Base-by-base conservation (phyloP, 2,888 invertebrate genomes). In the Aphodius sticticus region DNA sequence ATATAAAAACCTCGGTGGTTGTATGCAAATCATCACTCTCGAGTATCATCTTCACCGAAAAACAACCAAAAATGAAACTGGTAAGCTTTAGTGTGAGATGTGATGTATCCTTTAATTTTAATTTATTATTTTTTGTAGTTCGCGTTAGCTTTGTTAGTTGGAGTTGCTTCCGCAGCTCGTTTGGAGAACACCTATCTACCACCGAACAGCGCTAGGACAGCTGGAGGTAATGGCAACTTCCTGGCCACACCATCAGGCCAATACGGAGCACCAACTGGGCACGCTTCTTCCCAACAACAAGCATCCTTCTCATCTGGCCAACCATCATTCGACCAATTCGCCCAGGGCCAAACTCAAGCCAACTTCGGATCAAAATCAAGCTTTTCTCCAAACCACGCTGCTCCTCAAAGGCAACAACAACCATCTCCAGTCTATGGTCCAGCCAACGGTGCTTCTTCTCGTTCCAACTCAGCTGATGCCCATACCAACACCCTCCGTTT, bases 121-220 rank as follows among this genome's bases (percentile, higher is more conserved):
- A 72, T 74, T 74, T 26, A 12, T 35, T 74, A 37, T 74, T 74
- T 26, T 74, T 74, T 70, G 89, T 88, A 91, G 91, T 85, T 91
- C 76, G 85, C 90, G 80, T 83, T 90, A 77, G 79, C 90, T 37
- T 83, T 88, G 16, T 84, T 90, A 80, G 88, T 87, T 0, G 86
- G 79, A 6, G 82, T 87, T 36, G 89, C 89, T 14, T 80, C 88
- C 14, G 91, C 91, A 4, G 93, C 91, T 5, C 90, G 90, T 14
- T 87, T 93, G 75, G 92, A 93, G 71, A 91, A 91, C 70, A 90
- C 90, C 7, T 92, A 92, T 86, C 89, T 92, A 0, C 93, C 93
- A 0, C 92, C 93, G 3, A 88, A 90, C 80, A 89, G 90, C 6
- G 89, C 89, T 0, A 87, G 89, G 6, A 90, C 91, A 0, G 89